Percentiles rank a stretch among this genome's conserved stretches.
Evolutionary conservation across 2,113 vertebrate genomes (phyloP).

Genomic region (Antechinus stuartii): DNA sequence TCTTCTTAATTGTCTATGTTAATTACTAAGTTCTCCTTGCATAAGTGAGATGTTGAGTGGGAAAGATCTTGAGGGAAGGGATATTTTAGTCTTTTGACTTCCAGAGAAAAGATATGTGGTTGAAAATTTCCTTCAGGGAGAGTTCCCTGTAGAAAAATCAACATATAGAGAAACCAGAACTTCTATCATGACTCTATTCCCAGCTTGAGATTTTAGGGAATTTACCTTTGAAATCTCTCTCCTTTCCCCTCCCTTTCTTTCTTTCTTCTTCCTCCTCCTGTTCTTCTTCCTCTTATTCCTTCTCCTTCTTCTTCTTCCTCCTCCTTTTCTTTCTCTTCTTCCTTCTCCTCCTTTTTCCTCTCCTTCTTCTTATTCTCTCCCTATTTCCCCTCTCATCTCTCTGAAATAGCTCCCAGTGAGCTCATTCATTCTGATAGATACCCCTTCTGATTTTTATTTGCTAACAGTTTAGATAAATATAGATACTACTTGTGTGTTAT

Average conservation of each 20-base stretch:
- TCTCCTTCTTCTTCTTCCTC: too few relatives aligned
- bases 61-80: background rate
- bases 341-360: too few relatives aligned
- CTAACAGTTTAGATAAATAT: too few relatives aligned
- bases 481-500: too few relatives aligned
- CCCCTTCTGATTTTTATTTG: too few relatives aligned
- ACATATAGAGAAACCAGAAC: background rate
- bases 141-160: background rate
- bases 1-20: background rate
- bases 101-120: background rate
- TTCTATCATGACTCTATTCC: background rate
- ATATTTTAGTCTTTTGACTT: background rate
- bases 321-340: too few relatives aligned
- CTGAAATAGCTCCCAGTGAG: too few relatives aligned
- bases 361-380: too few relatives aligned
- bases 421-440: too few relatives aligned
- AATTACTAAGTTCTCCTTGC: background rate
- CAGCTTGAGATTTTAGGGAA: background rate
- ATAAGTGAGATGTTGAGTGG: background rate
- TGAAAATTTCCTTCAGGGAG: background rate
- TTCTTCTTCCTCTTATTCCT: background rate
- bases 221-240: background rate
- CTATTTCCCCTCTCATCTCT: too few relatives aligned
- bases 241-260: background rate
- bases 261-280: background rate